Conservation (phyloP, 1,140 invertebrate genomes). For the Piezodorus guildinii region DNA sequence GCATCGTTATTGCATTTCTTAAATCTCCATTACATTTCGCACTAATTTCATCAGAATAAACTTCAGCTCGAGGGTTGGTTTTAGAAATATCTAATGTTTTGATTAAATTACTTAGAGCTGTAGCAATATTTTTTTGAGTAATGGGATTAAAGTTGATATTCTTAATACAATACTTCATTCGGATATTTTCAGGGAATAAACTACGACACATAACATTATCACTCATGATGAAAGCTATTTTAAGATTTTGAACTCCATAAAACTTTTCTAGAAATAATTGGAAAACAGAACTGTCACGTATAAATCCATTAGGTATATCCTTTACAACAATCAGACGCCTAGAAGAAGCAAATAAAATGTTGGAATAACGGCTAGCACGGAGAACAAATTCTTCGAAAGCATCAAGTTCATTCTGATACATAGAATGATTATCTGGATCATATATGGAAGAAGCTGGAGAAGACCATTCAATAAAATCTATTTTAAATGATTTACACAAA, state of each 20-base stretch:
- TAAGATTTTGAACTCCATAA: neutral
- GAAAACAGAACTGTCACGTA: slow-evolving; percentile 16
- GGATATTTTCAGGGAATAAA: slow-evolving; percentile 19
- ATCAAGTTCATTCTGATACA: slow-evolving; percentile 11
- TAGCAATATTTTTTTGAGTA: slow-evolving; percentile 11
- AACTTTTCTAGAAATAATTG: slow-evolving; percentile 18
- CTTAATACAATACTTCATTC: neutral
- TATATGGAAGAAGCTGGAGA: neutral
- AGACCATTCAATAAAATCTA: slow-evolving; percentile 17
- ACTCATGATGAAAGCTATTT: slow-evolving; percentile 19
- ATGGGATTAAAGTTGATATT: slow-evolving; percentile 22
- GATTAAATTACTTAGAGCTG: slow-evolving; percentile 4
- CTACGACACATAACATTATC: slow-evolving; percentile 4
- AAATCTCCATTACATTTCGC: slow-evolving; percentile 19
- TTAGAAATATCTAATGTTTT: slow-evolving; percentile 6
- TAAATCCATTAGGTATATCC: slow-evolving; percentile 21
- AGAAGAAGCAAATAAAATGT: slow-evolving; percentile 6
- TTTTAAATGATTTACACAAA: slow-evolving; percentile 16
- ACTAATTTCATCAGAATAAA: slow-evolving; percentile 11
- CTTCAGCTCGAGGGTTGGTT: neutral
- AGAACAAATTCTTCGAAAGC: slow-evolving; percentile 20
- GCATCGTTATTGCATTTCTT: slow-evolving; percentile 19
- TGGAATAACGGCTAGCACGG: slow-evolving; percentile 18
- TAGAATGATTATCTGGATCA: neutral
- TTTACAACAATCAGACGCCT: slow-evolving; percentile 14